Base-by-base conservation (phyloP, 1,140 invertebrate species). In the Apolygus lucorum region DNA sequence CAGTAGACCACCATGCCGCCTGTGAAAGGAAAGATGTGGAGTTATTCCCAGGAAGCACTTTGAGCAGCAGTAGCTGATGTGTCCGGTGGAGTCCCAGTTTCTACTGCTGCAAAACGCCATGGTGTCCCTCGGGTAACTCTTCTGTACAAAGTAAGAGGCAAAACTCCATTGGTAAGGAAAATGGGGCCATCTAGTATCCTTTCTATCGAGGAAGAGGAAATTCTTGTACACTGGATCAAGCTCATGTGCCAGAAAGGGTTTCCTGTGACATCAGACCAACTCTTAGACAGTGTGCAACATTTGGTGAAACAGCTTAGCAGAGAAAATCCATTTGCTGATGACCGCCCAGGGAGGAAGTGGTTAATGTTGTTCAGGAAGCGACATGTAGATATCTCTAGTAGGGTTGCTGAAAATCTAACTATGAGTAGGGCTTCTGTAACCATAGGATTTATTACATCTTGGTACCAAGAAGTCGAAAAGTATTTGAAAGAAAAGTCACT, bases 401-500 rank as follows among this genome's bases (percentile, higher is more conserved):
- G 77, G 68, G 72, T 65, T 26, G 14, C 73, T 52, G 72, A 78
- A 73, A 73, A 70, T 65, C 72, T 78, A 21, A 78, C 73, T 2
- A 22, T 66, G 1, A 62, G 72, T 17, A 73, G 74, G 68, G 67
- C 76, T 14, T 67, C 49, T 28, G 73, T 77, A 2, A 70, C 72
- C 17, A 72, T 76, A 68, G 63, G 71, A 34, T 70, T 75, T 69
- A 75, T 79, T 17, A 71, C 70, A 71, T 69, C 71, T 14, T 78
- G 76, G 76, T 78, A 78, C 74, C 8, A 22, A 17, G 63, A 77
- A 67, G 65, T 76, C 59, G 64, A 75, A 64, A 67, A 67, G 11
- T 77, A 73, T 73, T 74, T 79, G 22, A 70, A 52, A 62, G 70
- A 74, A 70, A 69, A 72, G 22, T 63, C 72, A 52, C 26, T 71